phyloP scores from a whole-genome alignment of 2,113 vertebrate species.

The Jaculus jaculus region DNA sequence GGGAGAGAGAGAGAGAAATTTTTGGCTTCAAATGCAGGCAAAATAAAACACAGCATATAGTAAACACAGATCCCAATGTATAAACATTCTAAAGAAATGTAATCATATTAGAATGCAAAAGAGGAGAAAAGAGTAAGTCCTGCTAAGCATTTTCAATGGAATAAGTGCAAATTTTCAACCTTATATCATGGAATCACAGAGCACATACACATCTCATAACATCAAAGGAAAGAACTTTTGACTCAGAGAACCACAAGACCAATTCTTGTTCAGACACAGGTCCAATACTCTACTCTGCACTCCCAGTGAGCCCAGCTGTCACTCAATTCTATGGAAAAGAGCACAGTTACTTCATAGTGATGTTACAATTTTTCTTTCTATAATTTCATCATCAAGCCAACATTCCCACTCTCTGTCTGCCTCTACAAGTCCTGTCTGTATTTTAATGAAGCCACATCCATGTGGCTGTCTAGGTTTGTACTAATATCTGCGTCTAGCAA shows the following conservation, averaged over 20 bases:
- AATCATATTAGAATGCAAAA: background rate
- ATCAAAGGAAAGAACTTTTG: background rate
- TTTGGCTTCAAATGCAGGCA: background rate
- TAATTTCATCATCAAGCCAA: background rate
- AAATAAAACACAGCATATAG: background rate
- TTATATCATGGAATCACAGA: accelerated
- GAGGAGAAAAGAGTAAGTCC: accelerated
- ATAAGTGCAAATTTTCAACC: background rate
- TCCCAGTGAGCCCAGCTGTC: no score
- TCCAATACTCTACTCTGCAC: accelerated
- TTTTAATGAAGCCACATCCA: background rate
- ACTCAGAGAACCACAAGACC: accelerated
- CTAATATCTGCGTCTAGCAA: background rate
- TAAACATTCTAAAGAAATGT: background rate
- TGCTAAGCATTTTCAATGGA: background rate
- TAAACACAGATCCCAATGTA: background rate
- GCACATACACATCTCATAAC: accelerated
- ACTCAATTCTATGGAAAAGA: background rate
- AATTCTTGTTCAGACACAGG: background rate
- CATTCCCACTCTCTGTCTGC: background rate
- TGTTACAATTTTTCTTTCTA: background rate
- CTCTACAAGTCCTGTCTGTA: background rate
- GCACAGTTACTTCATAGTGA: background rate
- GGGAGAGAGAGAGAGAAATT: no score
- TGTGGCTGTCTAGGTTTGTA: no score